Base-by-base conservation (phyloP, 1,140 invertebrate genomes). In the Drosophila paulistorum region DNA sequence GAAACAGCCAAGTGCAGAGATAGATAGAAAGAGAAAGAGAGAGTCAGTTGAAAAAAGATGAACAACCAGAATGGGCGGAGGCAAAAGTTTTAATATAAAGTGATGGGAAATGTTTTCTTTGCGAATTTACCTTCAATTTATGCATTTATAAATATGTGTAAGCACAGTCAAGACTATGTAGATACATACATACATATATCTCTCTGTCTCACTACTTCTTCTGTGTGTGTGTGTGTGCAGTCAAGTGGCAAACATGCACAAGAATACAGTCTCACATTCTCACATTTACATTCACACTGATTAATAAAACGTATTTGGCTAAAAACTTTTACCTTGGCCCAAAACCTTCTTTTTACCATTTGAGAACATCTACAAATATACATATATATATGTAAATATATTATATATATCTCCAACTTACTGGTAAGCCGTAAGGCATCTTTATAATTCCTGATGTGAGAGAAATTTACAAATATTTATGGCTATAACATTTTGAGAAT, bases 61-160 rank as follows among this genome's bases (percentile, higher is more conserved):
- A 33, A 65, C n/a, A 41, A 11, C 13, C 20, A 14, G 7, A 33
- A 30, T 26, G 41, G 41, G 23, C 3, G 51, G 51, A 68, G 37
- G 54, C 55, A 55, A 81, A 84, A 79, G 59, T 89, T 87, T 84
- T 84, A 84, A 89, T 87, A 72, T 84, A 89, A 84, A 89, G 77
- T 84, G 84, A 87, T 89, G 84, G 79, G 84, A 89, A 89, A 75
- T 89, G 84, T 89, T 89, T 89, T 89, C 84, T 82, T 89, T 89
- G 69, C 74, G 84, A 84, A 89, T 89, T 89, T 89, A 89, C 84
- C 84, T 89, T 87, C 84, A 87, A 89, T 87, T 89, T 89, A 89
- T 89, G 84, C 84, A 89, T 89, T 89, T 89, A 89, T 90, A 85
- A 89, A 89, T 89, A 86, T 87, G 83, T 87, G 83, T 87, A 86